phyloP scores from a whole-genome alignment of 2,797 vertebrate genomes.

The Microctenopoma stevenorrisi region DNA sequence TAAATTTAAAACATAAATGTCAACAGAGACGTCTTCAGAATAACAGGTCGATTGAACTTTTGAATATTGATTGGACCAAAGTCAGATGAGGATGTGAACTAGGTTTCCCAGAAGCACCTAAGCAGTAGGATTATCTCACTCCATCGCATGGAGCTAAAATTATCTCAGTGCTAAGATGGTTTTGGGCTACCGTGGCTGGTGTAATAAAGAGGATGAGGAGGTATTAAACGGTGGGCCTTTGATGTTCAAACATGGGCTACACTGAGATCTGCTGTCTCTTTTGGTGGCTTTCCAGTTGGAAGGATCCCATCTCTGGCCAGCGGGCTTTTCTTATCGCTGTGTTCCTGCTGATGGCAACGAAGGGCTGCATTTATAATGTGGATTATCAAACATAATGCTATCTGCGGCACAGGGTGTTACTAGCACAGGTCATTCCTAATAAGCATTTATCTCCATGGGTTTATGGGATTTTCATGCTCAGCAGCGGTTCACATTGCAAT shows the following conservation, averaged over 20 bases:
- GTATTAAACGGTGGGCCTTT: conserved; percentile 29
- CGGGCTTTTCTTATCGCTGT: conserved; percentile 17
- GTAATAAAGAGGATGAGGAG: conserved; percentile 55
- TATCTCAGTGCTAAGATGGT: conserved; percentile 31
- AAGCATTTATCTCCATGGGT: neutral
- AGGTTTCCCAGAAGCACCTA: conserved; percentile 31
- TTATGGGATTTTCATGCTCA: neutral
- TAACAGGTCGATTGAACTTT: neutral
- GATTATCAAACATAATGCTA: conserved; percentile 18
- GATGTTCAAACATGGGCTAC: conserved; percentile 28
- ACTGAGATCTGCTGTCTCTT: conserved; percentile 26
- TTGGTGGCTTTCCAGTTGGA: conserved; percentile 34
- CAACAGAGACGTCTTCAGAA: conserved; percentile 1
- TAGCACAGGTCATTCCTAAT: conserved; percentile 4
- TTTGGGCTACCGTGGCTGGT: conserved; percentile 24
- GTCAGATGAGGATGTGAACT: conserved; percentile 37
- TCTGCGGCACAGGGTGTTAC: conserved; percentile 1
- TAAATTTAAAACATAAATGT: conserved; percentile 12
- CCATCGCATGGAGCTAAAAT: conserved; percentile 32
- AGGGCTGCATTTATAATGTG: conserved; percentile 20
- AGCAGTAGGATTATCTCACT: conserved; percentile 51
- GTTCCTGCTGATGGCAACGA: conserved; percentile 22
- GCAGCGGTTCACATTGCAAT: neutral
- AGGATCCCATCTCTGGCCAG: conserved; percentile 13
- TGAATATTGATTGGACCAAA: conserved; percentile 3